Evolutionary conservation across 2,113 vertebrate species (phyloP), one percentile per base, ranked within the genome.

Genomic region (Sisor rabdophorus): DNA sequence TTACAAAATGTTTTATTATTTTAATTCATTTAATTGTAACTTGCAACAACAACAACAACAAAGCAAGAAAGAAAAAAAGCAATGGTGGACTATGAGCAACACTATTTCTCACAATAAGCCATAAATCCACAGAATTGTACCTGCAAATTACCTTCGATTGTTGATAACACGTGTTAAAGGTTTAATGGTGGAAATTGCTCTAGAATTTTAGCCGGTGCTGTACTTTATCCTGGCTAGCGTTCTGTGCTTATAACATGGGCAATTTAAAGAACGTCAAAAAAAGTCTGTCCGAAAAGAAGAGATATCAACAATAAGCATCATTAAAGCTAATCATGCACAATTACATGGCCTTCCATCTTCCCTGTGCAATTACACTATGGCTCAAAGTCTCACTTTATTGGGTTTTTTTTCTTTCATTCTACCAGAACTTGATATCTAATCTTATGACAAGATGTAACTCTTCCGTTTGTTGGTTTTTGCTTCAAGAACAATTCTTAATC

Each of bases 261-360:
- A 36, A 71, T 22, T 26, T 70, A 9, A 26, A 53, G 12, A 32
- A 17, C 55, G 11, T 12, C 7, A 1, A 71, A 75, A 70, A 44
- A 44, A 10, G 40, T 55, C 28, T 22, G 16, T 20, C 70, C 24
- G 4, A 11, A 55, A 30, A 52, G 48, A 16, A 68, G 54, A 79
- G 10, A 76, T 61, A 67, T 26, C 28, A 40, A 63, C 64, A 59
- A 76, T 12, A 63, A 59, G 73, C 30, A 64, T 61, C 48, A 76
- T 82, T 69, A 70, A 63, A 67, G 74, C 63, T 82, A 79, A 79
- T 82, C 77, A 73, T 73, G 28, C 26, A 73, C 55, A 77, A 82
- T 82, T 77, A 82, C 44, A 64, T 2, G 26, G 68, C 64, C 50
- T 56, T 52, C 63, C 59, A 69, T 20, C 26, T 79, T 64, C 40